Base-by-base conservation (phyloP, 2,797 vertebrate genomes). In the Pagetopsis macropterus region DNA sequence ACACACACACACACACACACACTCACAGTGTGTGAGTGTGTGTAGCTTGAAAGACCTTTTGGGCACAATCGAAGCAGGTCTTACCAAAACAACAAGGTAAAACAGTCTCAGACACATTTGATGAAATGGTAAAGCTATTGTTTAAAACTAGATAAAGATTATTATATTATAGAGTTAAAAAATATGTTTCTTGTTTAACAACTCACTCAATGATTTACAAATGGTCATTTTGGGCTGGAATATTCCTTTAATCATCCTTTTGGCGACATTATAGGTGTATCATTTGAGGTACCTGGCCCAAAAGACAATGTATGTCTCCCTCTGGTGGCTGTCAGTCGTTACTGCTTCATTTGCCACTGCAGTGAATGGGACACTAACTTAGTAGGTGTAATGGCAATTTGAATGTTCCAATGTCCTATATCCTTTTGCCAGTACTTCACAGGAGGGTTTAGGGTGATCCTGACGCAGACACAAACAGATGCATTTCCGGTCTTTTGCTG, bases 251-350 rank as follows among this genome's bases (percentile, higher is more conserved):
- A 37, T 37, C 33, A 9, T 37, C 6, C 8, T 37, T 37, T 6
- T 37, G 6, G 33, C 33, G 9, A 37, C 33, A 37, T 9, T 37
- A 37, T 9, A 37, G 33, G 33, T 37, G 33, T 4, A 2, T 17
- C 40, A 3, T 23, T 64, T 21, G 9, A 37, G 44, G 7, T 45
- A 5, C 16, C 60, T 46, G 57, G 15, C 16, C 16, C 13, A 19
- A 56, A 45, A 52, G 13, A 59, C 17, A 4, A 62, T 59, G 33
- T 33, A 43, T 89, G 74, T 50, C 66, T 44, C 81, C 86, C 82
- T 73, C 91, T 90, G 64, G 70, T 86, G 88, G 81, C 55, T 8
- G 45, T 2, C 7, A 33, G 6, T 31, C 23, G 31, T 52, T 41
- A 69, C 13, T 75, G 46, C 46, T 44, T 45, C 0, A 15, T 51